These are phyloP conservation scores for Trachelipus rathkii DNA, from an alignment of 1,140 invertebrate genomes.

Conservation along the genomic window DNA sequence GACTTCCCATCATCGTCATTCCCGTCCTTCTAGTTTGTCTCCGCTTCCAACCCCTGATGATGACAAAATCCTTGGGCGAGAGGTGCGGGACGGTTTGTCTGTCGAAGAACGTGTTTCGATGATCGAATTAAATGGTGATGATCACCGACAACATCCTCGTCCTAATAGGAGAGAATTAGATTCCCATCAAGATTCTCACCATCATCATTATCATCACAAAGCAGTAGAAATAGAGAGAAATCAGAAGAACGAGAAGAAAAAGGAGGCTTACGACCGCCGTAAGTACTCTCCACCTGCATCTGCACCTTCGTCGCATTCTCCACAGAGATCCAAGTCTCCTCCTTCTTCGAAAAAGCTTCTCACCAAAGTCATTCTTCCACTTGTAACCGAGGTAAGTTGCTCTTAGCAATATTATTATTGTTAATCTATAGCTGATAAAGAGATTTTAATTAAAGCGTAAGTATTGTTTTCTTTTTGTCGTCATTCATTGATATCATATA, in stretches of 20 bases:
- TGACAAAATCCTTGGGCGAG: not conserved
- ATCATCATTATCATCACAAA: not conserved
- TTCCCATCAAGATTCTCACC: not conserved
- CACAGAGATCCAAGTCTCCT: not conserved
- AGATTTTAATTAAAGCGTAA: too few relatives aligned
- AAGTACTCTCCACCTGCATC: not conserved
- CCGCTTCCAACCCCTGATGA: not conserved
- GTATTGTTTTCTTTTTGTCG: too few relatives aligned
- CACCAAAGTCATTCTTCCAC: conserved; percentile 2
- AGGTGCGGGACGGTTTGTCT: not conserved
- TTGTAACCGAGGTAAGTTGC: not conserved
- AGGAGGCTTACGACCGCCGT: not conserved
- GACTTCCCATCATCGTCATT: too few relatives aligned
- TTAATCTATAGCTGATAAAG: too few relatives aligned
- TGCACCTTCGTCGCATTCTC: not conserved
- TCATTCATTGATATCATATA: too few relatives aligned
- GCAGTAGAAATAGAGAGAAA: not conserved
- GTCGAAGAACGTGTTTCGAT: not conserved
- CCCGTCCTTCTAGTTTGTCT: not conserved
- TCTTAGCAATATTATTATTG: not conserved
- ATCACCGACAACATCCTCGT: not conserved
- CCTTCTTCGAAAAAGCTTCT: not conserved
- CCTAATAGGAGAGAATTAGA: not conserved
- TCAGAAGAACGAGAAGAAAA: conserved; percentile 2
- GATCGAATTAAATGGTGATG: not conserved